These are phyloP conservation scores for Rhagoletis pomonella DNA, from an alignment of 1,140 invertebrate genomes.

Conservation along the genomic window DNA sequence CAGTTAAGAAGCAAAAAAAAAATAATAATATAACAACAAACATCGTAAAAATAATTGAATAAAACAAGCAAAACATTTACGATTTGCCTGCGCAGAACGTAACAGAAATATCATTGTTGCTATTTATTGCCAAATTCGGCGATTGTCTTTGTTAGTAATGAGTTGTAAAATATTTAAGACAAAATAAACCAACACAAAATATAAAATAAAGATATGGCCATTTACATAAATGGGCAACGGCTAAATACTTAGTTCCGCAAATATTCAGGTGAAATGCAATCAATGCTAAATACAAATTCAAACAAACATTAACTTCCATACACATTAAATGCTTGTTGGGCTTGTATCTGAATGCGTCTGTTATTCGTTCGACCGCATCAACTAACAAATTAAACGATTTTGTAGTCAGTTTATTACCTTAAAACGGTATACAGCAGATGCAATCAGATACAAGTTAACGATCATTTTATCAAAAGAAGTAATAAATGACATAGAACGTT, in stretches of 20 bases:
- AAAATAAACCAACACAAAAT: neutral
- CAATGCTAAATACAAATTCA: neutral
- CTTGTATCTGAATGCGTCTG: no score
- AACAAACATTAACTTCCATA: neutral
- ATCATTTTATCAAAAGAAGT: no score
- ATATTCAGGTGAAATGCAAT: constrained; percentile 35
- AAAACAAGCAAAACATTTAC: neutral
- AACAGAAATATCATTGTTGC: neutral
- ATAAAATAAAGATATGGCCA: neutral
- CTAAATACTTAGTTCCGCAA: constrained; percentile 26
- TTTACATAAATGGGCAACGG: neutral
- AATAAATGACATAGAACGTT: no score
- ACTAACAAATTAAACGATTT: no score
- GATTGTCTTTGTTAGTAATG: neutral
- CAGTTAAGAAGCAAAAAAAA: neutral
- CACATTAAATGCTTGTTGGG: no score
- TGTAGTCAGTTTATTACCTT: no score
- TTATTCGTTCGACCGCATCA: no score
- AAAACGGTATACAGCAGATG: no score
- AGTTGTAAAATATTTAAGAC: neutral
- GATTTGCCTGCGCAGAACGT: neutral
- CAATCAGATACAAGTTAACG: no score
- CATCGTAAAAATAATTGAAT: neutral
- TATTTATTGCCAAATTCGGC: neutral
- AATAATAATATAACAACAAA: neutral